Evolutionary conservation across 2,113 vertebrate species (phyloP).

Genomic region (Chaetodon trifascialis): DNA sequence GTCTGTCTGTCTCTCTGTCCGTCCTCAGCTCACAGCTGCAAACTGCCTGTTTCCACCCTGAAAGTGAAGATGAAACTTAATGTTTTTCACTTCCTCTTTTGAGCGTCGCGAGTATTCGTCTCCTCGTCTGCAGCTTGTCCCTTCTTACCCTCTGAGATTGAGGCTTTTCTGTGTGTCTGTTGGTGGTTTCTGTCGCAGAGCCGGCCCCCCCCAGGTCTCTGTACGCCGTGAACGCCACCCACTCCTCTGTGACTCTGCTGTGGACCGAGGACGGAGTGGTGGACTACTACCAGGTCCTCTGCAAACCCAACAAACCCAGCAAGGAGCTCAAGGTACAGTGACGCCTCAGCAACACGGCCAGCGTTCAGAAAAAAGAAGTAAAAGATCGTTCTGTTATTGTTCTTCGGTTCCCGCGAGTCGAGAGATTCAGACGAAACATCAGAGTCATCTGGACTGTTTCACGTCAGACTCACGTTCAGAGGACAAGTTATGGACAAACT

Average conservation of each 20-base stretch:
- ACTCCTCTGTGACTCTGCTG: slow-evolving; percentile 92
- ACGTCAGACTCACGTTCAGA: too few species aligned
- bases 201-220: slow-evolving; percentile 93
- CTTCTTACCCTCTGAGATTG: not conserved
- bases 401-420: too few species aligned
- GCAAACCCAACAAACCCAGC: slow-evolving; percentile 80
- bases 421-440: too few species aligned
- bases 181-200: slow-evolving; percentile 78
- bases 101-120: not conserved
- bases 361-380: too few species aligned
- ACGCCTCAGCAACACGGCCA: too few species aligned
- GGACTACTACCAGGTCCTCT: slow-evolving; percentile 93
- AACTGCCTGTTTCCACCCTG: not conserved
- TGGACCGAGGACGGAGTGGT: slow-evolving; percentile 96
- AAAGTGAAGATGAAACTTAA: slow-evolving; percentile 28
- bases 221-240: slow-evolving; percentile 93
- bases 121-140: not conserved
- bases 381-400: too few species aligned
- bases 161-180: not conserved
- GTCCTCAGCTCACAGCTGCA: not conserved
- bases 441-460: too few species aligned
- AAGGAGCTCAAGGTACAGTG: slow-evolving; percentile 85
- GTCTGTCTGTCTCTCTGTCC: too few species aligned
- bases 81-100: slow-evolving; percentile 61
- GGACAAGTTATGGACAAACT: too few species aligned